phyloP scores from a whole-genome alignment of 37 sponge, comb jelly and placozoan species.

The Chondrilla cf. caribensis region DNA sequence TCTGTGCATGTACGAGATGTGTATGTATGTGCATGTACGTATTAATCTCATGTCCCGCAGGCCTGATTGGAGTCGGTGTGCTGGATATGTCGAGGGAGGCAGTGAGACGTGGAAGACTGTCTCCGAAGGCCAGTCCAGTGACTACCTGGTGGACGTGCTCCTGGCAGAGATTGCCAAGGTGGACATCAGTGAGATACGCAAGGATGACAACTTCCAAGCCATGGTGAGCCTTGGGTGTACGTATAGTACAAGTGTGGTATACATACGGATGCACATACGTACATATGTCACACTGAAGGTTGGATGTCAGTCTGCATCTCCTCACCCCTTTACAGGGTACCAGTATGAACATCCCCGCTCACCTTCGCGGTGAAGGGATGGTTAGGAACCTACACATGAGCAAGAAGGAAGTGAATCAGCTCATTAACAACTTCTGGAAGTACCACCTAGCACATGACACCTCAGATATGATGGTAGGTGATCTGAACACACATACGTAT shows the following conservation, averaged over 20 bases:
- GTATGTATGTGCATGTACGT: no score
- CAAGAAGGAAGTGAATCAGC: conserved; percentile 37
- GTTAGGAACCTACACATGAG: conserved; percentile 52
- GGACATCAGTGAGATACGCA: conserved; percentile 50
- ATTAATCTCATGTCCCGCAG: conserved; percentile 19
- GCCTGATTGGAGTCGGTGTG: conserved; percentile 90
- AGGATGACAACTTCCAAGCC: conserved; percentile 67
- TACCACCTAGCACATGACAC: conserved; percentile 9
- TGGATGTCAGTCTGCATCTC: no score
- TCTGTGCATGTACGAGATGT: no score
- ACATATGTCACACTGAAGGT: no score
- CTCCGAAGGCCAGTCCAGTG: conserved; percentile 75
- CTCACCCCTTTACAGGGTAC: conserved; percentile 82
- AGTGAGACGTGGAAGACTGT: conserved; percentile 71
- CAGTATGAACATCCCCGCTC: conserved; percentile 58
- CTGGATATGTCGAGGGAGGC: conserved; percentile 70
- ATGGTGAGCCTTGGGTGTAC: conserved; percentile 29
- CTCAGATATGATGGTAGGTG: conserved; percentile 1
- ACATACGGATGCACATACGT: background rate
- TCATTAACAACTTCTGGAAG: conserved; percentile 86
- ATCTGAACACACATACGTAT: background rate
- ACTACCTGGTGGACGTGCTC: conserved; percentile 80
- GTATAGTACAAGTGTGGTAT: background rate
- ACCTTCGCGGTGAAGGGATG: conserved; percentile 74
- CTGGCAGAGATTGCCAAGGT: conserved; percentile 79